phyloP scores from a whole-genome alignment of 92 coral and sea anemone species.

The Umimayanthus kanabou region DNA sequence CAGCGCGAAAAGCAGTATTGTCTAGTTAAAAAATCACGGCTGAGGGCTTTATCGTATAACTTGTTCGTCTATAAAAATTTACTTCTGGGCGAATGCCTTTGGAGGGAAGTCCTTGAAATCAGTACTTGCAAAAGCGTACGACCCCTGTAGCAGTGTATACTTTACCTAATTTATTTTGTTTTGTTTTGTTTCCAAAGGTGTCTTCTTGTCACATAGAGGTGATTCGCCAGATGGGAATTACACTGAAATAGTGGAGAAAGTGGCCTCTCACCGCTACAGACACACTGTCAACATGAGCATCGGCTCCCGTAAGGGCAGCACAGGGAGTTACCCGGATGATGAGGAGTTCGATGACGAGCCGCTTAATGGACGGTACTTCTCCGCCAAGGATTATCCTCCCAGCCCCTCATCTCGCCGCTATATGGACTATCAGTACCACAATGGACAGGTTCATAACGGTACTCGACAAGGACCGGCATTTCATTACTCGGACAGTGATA shows the following conservation, averaged over 20 bases:
- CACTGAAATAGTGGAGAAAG: conserved; percentile 39
- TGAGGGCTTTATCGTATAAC: too few species aligned
- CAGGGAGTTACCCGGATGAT: conserved; percentile 46
- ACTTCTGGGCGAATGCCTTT: too few species aligned
- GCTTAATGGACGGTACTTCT: conserved; percentile 34
- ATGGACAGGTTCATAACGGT: conserved; percentile 49
- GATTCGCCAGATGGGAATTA: conserved; percentile 30
- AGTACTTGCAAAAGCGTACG: too few species aligned
- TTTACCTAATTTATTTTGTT: too few species aligned
- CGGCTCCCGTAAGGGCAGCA: conserved; percentile 44
- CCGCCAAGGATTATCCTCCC: conserved; percentile 55
- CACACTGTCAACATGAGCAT: conserved; percentile 47
- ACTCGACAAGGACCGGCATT: conserved; percentile 76
- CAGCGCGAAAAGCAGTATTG: too few species aligned
- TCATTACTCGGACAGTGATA: conserved; percentile 89
- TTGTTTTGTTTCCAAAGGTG: not conserved
- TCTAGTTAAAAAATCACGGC: too few species aligned
- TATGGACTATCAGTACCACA: conserved; percentile 46
- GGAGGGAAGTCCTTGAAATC: too few species aligned
- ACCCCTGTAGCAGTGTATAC: too few species aligned
- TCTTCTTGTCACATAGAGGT: conserved; percentile 21
- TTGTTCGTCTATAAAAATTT: too few species aligned
- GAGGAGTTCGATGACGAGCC: conserved; percentile 61
- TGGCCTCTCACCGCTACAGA: conserved; percentile 45
- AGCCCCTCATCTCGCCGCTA: conserved; percentile 72